Conservation (phyloP, 2,797 vertebrate species). For the Lophura swinhoii region DNA sequence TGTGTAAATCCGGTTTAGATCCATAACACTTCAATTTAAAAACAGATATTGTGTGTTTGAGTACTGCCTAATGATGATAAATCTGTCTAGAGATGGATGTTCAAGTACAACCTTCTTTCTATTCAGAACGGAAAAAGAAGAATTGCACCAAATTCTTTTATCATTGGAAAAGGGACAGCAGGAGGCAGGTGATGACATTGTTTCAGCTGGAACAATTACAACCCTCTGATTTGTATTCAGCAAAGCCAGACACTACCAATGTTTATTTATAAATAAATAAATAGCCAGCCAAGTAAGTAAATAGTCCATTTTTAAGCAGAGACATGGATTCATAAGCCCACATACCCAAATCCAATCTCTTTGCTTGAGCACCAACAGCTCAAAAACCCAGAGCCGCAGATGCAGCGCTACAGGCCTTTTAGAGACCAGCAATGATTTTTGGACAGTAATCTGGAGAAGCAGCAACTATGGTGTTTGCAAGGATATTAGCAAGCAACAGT, state of each 20-base stretch:
- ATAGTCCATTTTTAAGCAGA: slow-evolving; percentile 55
- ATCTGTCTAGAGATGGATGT: slow-evolving; percentile 29
- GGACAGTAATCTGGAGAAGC: slow-evolving; percentile 57
- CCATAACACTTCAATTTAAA: slow-evolving; percentile 27
- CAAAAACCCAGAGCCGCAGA: slow-evolving; percentile 46
- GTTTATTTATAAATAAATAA: slow-evolving; percentile 72
- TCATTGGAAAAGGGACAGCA: slow-evolving; percentile 39
- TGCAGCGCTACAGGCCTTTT: slow-evolving; percentile 48
- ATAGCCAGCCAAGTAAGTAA: slow-evolving; percentile 55
- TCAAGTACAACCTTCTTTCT: slow-evolving; percentile 16
- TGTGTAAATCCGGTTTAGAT: slow-evolving; percentile 32
- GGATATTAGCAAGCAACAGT: slow-evolving; percentile 71
- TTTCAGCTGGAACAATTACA: slow-evolving; percentile 56
- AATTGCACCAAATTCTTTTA: slow-evolving; percentile 50
- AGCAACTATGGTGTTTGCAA: slow-evolving; percentile 60
- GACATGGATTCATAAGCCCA: slow-evolving; percentile 51
- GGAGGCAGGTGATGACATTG: slow-evolving; percentile 36
- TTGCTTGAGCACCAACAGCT: neutral
- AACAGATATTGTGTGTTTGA: neutral
- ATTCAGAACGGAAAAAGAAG: slow-evolving; percentile 17
- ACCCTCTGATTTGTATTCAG: slow-evolving; percentile 53
- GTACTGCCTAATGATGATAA: slow-evolving; percentile 36
- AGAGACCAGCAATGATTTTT: slow-evolving; percentile 50
- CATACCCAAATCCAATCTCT: slow-evolving; percentile 46
- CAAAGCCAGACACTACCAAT: slow-evolving; percentile 42